A percentile compares a stretch with the other conserved stretches of the same genome.
phyloP scores from a whole-genome alignment of 2,888 invertebrate species.

The Enchytraeus crypticus region DNA sequence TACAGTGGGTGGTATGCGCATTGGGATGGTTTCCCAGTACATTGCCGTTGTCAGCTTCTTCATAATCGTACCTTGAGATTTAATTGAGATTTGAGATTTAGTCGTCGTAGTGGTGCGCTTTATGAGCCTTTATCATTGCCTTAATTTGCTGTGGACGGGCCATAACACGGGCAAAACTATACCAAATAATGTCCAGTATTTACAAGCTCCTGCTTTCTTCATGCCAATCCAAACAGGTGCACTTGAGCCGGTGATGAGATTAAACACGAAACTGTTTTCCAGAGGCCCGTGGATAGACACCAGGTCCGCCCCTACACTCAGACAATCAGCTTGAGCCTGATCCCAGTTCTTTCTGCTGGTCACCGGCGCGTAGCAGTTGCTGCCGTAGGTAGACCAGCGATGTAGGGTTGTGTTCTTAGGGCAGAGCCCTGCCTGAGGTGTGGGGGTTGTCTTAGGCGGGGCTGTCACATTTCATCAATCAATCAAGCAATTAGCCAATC shows the following conservation, averaged over 20 bases:
- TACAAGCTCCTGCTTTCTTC: not conserved
- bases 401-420: not conserved
- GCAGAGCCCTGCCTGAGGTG: conserved; percentile 2
- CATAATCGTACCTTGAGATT: too few relatives aligned
- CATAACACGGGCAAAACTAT: too few relatives aligned
- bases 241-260: not conserved
- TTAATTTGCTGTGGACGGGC: too few relatives aligned
- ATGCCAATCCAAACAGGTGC: conserved; percentile 12
- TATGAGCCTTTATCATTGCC: too few relatives aligned
- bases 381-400: conserved; percentile 1
- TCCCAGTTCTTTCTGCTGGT: not conserved
- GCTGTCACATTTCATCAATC: not conserved
- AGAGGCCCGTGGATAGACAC: conserved; percentile 6
- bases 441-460: conserved; percentile 1
- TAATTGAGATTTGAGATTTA: too few relatives aligned
- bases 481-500: not conserved
- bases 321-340: not conserved
- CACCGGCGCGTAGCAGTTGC: not conserved
- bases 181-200: too few relatives aligned
- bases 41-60: too few relatives aligned
- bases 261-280: not conserved
- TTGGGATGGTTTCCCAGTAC: too few relatives aligned
- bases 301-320: not conserved
- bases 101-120: too few relatives aligned
- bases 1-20: too few relatives aligned